Percentiles rank a stretch among this genome's conserved stretches.
phyloP scores from a whole-genome alignment of 2,113 vertebrate species.

The Nothobranchius kuhntae region DNA sequence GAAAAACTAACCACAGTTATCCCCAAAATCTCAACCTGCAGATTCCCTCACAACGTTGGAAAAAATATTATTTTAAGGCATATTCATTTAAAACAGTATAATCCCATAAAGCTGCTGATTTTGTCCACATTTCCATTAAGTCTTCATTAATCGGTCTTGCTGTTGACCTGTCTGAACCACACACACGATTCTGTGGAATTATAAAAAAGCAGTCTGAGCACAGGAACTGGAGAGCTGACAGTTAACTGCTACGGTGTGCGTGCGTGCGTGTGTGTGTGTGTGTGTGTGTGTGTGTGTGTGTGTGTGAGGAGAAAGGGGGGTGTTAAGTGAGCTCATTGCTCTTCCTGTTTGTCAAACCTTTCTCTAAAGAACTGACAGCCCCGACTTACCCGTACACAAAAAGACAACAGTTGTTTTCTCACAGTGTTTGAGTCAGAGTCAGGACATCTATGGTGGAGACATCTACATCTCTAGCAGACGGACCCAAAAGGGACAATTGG shows the following conservation, averaged over 20 bases:
- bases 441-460: not conserved
- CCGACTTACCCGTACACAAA: not conserved
- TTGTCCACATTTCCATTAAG: too few relatives aligned
- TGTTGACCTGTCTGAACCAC: not conserved
- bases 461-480: not conserved
- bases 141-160: not conserved
- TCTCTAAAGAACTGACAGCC: conserved; percentile 24
- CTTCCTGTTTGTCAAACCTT: conserved; percentile 61
- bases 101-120: too few relatives aligned
- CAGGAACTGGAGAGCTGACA: not conserved
- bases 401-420: not conserved
- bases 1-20: too few relatives aligned
- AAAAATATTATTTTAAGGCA: too few relatives aligned
- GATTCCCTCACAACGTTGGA: too few relatives aligned
- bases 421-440: conserved; percentile 9
- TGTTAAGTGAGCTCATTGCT: conserved; percentile 11
- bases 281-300: conserved; percentile 3
- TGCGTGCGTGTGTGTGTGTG: not conserved
- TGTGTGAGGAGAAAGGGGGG: too few relatives aligned
- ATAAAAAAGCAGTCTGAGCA: not conserved
- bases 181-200: not conserved
- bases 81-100: too few relatives aligned
- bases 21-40: too few relatives aligned
- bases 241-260: not conserved
- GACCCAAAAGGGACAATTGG: not conserved